Base-by-base conservation (phyloP, 2,888 invertebrate genomes). In the Archaeoteleia sp. region DNA sequence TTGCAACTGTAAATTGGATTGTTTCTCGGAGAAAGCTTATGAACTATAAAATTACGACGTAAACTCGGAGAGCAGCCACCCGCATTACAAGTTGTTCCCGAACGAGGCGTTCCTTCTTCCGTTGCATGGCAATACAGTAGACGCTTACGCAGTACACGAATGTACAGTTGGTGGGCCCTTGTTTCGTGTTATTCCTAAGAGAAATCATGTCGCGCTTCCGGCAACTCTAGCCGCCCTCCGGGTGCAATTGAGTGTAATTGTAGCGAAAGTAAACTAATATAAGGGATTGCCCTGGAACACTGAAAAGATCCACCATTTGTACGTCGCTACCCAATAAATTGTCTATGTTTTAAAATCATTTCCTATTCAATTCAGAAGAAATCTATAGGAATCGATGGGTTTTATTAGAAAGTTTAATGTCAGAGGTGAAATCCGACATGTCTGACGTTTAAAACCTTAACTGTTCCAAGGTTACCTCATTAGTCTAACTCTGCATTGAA, bases 201-300 rank as follows among this genome's bases (percentile, higher is more conserved):
- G 77, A 77, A 77, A 77, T 77, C 76, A 77, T 74, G 72, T 68
- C 74, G 70, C 74, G 69, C 70, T 72, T 73, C 74, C 70, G 67
- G 57, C 71, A 74, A 74, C 65, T 74, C 72, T 69, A 73, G 68
- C 17, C 68, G 60, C 71, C 76, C 67, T 74, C 37, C 15, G 76
- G 70, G 76, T 69, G 72, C 77, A 73, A 75, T 77, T 72, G 70
- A 71, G 67, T 74, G 71, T 75, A 76, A 77, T 77, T 76, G 75
- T 72, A 70, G 69, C 67, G 65, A 75, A 73, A 75, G 73, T 73
- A 74, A 77, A 74, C 75, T 75, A 76, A 74, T 75, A 73, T 70
- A 74, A 72, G 67, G 60, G 53, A 61, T 32, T 53, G 34, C 27
- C 20, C 17, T n/a, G 45, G 23, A 45, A 20, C 34, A 12, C 32